Evolutionary conservation across 2,113 vertebrate species (phyloP), one percentile per base, ranked within the genome.

Genomic region (Amia ocellicauda): DNA sequence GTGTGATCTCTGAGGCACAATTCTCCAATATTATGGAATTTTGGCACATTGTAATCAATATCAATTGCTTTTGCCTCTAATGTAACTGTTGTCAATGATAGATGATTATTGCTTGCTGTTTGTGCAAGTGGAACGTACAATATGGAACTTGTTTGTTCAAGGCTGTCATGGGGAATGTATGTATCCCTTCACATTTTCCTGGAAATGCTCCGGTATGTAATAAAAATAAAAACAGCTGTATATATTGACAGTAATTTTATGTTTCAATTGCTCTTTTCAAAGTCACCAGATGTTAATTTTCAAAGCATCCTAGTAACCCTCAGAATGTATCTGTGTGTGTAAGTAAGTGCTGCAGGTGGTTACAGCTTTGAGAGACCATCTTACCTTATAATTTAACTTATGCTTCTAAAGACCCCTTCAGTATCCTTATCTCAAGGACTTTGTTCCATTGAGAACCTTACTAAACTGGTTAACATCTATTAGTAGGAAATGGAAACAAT

Each of bases 101-200:
- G 16, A 56, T 49, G 26, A 27, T 20, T 42, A 47, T 17, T 17
- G n/a, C 5, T 50, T 40, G 17, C 31, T 28, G n/a, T 16, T 31
- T 24, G 22, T 50, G 23, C 27, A 47, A 42, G 3, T 51, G 14
- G n/a, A 29, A 27, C 2, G 4, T 22, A 2, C 45, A 7, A 17
- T 4, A 47, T 47, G 45, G 16, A 47, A 47, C n/a, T n/a, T 17
- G 13, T 47, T 47, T 47, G 43, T 14, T 47, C 1, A 47, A 47
- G 43, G 43, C n/a, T 47, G n/a, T 13, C 11, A 36, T 7, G 11
- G 11, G 43, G 14, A 47, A 14, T 14, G 7, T 14, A 4, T 8
- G 4, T 47, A 16, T 8, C 7, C 24, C 36, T 17, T 56, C 40
- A 29, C 2, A 63, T 47, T 64, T 64, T 47, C 53, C 53, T 26